Evolutionary conservation across 2,888 invertebrate genomes (phyloP).

Genomic region (Euplexia lucipara): DNA sequence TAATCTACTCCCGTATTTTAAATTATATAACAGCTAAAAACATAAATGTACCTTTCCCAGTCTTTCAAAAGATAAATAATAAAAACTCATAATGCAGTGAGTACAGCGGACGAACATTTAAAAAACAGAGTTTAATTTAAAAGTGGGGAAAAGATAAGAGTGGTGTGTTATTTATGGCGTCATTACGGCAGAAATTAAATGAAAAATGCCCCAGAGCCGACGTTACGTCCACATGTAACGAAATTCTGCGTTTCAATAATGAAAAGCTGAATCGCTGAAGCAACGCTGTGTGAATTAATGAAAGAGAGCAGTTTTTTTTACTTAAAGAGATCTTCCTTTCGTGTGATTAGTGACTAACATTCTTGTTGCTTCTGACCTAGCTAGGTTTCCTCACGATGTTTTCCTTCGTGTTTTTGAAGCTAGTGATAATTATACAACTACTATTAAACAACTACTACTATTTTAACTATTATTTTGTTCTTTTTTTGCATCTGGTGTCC

Average conservation of each 20-base stretch:
- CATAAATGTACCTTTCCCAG: constrained; percentile 33
- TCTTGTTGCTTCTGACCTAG: too few relatives aligned
- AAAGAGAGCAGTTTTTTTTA: background rate
- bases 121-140: constrained; percentile 78
- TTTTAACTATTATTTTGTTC: too few relatives aligned
- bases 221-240: constrained; percentile 70
- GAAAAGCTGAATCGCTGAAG: constrained; percentile 49
- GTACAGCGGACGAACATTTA: constrained; percentile 67
- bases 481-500: too few relatives aligned
- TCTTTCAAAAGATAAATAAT: constrained; percentile 57
- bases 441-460: too few relatives aligned
- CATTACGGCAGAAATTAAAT: constrained; percentile 82
- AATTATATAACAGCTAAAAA: constrained; percentile 12
- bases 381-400: too few relatives aligned
- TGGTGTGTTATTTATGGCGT: constrained; percentile 79
- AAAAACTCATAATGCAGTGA: constrained; percentile 63
- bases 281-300: constrained; percentile 26
- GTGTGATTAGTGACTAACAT: too few relatives aligned
- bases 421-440: too few relatives aligned
- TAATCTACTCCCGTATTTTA: background rate
- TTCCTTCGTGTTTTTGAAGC: too few relatives aligned
- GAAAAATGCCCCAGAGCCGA: constrained; percentile 74
- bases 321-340: too few relatives aligned
- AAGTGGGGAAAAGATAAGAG: constrained; percentile 81
- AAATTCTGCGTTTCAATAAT: constrained; percentile 66